Evolutionary conservation across 2,113 vertebrate genomes (phyloP).

Genomic region (Prochilodus magdalenae): DNA sequence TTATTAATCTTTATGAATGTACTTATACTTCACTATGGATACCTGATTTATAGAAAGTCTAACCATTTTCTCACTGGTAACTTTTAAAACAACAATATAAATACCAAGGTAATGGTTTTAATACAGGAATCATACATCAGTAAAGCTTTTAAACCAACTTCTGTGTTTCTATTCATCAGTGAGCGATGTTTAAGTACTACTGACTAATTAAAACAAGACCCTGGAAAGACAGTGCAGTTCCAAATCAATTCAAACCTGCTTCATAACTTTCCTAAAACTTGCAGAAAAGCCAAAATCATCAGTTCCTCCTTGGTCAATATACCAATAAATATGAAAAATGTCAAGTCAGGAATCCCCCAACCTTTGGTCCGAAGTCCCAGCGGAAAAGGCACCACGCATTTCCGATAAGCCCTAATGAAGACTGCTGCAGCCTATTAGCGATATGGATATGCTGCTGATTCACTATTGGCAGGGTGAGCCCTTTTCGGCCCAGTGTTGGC

Average conservation of each 20-base stretch:
- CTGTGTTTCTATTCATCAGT: too few species aligned
- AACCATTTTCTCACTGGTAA: too few species aligned
- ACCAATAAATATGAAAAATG: slow-evolving; percentile 33
- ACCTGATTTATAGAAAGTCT: too few species aligned
- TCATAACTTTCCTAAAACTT: neutral
- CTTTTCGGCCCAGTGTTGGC: slow-evolving; percentile 33
- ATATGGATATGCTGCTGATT: slow-evolving; percentile 57
- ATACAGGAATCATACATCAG: too few species aligned
- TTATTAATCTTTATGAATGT: too few species aligned
- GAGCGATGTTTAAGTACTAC: too few species aligned
- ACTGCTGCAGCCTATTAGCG: slow-evolving; percentile 47
- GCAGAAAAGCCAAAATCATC: slow-evolving; percentile 13
- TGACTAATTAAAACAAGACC: too few species aligned
- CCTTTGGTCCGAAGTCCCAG: neutral
- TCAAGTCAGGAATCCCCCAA: neutral
- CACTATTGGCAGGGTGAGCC: slow-evolving; percentile 46
- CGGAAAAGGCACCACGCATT: slow-evolving; percentile 16
- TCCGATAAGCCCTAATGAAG: slow-evolving; percentile 54
- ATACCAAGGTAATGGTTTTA: too few species aligned
- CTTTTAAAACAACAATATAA: too few species aligned
- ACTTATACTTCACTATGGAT: too few species aligned
- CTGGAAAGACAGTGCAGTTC: neutral
- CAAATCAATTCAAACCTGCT: neutral
- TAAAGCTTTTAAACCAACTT: too few species aligned
- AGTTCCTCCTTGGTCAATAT: slow-evolving; percentile 2